A percentile compares a stretch with the other conserved stretches of the same genome.
Conservation (phyloP, 1,140 invertebrate species). For the Eufriesea mexicana region DNA sequence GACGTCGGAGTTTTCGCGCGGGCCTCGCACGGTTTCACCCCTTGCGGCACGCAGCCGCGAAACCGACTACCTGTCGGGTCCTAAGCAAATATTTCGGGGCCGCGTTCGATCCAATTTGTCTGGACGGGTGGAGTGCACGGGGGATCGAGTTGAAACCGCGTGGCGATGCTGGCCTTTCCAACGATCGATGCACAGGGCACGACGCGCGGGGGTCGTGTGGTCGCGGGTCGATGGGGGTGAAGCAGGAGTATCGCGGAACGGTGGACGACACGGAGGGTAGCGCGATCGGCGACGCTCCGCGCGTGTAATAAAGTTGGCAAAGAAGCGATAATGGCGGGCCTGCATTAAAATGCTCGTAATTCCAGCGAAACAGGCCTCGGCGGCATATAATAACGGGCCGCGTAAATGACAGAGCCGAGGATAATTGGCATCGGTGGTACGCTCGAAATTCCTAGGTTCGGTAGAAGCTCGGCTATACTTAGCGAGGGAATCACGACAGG, state of each 20-base stretch:
- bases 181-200: background rate
- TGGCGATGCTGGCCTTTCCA: no score
- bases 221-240: no score
- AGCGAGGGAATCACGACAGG: constrained; percentile 5
- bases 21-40: background rate
- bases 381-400: constrained; percentile 35
- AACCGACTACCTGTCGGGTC: constrained; percentile 28
- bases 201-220: no score
- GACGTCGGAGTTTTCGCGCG: background rate
- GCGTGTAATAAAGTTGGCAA: constrained; percentile 46
- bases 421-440: constrained; percentile 43
- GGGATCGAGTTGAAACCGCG: constrained; percentile 70
- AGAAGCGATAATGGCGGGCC: constrained; percentile 38
- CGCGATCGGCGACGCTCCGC: background rate
- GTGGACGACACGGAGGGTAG: background rate
- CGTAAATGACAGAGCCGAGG: constrained; percentile 43
- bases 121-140: constrained; percentile 56
- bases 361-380: constrained; percentile 16
- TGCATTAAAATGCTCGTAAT: constrained; percentile 44
- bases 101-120: constrained; percentile 72
- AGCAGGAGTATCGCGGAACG: background rate
- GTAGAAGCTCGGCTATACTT: constrained; percentile 34
- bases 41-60: constrained; percentile 2
- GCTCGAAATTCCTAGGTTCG: constrained; percentile 43
- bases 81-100: constrained; percentile 74